A percentile compares a stretch with the other conserved stretches of the same genome.
These are phyloP conservation scores for Ectemnius continuus DNA, from an alignment of 2,888 invertebrate species.

Conservation along the genomic window DNA sequence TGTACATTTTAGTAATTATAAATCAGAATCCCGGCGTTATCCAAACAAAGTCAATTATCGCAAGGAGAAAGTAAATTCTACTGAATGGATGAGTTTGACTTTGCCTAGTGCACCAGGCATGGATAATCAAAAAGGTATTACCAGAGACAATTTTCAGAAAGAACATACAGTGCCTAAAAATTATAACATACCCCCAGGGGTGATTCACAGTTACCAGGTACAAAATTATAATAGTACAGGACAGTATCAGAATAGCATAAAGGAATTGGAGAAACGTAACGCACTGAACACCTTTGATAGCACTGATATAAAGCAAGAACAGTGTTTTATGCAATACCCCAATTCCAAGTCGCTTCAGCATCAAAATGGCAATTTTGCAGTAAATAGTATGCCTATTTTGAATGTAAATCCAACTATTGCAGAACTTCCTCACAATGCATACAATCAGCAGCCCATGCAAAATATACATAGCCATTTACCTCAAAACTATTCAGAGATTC, in stretches of 20 bases:
- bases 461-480: slow-evolving; percentile 62
- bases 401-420: slow-evolving; percentile 50
- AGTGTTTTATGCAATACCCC: slow-evolving; percentile 60
- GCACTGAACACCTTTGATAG: slow-evolving; percentile 43
- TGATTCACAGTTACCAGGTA: slow-evolving; percentile 69
- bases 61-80: slow-evolving; percentile 65
- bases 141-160: slow-evolving; percentile 69
- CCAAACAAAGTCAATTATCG: slow-evolving; percentile 62
- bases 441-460: slow-evolving; percentile 60
- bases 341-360: slow-evolving; percentile 61
- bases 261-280: slow-evolving; percentile 61
- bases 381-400: slow-evolving; percentile 54
- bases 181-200: slow-evolving; percentile 61
- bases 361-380: slow-evolving; percentile 60
- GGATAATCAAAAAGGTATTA: slow-evolving; percentile 59
- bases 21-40: slow-evolving; percentile 66
- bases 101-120: slow-evolving; percentile 46
- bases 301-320: slow-evolving; percentile 66
- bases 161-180: slow-evolving; percentile 59
- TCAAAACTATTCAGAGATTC: slow-evolving; percentile 61
- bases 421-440: slow-evolving; percentile 63
- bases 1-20: slow-evolving; percentile 60
- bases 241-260: slow-evolving; percentile 69
- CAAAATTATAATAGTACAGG: slow-evolving; percentile 68
- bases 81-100: slow-evolving; percentile 50